phyloP scores from a whole-genome alignment of 1,140 invertebrate species.

The Tribolium castaneum region DNA sequence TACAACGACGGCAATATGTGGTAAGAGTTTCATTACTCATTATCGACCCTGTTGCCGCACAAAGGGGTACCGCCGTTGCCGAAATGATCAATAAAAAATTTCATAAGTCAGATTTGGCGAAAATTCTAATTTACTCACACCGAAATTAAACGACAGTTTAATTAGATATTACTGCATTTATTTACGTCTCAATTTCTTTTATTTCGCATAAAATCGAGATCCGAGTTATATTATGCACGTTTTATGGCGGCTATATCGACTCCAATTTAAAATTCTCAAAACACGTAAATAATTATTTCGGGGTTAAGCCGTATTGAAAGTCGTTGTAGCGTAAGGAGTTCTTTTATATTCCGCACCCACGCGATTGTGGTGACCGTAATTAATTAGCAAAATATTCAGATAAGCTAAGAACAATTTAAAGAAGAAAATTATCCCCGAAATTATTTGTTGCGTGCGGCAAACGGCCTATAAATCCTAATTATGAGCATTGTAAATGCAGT shows the following conservation, averaged over 20 bases:
- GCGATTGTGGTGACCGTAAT: background rate
- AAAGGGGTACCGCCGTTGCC: slow-evolving; percentile 1
- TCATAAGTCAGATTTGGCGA: background rate
- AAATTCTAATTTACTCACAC: background rate
- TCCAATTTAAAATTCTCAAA: background rate
- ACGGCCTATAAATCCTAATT: slow-evolving; percentile 8
- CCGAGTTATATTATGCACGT: background rate
- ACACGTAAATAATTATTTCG: background rate
- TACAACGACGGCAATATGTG: slow-evolving; percentile 15
- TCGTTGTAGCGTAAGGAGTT: background rate
- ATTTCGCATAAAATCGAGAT: background rate
- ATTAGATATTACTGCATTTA: slow-evolving; percentile 9
- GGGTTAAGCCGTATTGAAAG: background rate
- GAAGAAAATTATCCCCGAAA: background rate
- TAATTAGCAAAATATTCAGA: background rate
- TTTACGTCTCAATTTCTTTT: slow-evolving; percentile 15
- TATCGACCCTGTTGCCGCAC: slow-evolving; percentile 5
- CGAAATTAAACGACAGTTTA: background rate
- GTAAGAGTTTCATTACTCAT: slow-evolving; percentile 25
- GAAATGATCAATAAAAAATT: slow-evolving; percentile 25
- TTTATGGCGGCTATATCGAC: background rate
- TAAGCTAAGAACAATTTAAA: background rate
- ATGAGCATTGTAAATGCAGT: background rate
- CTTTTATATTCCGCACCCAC: background rate
- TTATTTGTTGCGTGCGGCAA: slow-evolving; percentile 7